Percentiles rank a stretch among this genome's conserved stretches.
Conservation (phyloP, 1,140 invertebrate species). For the Formica selysi region DNA sequence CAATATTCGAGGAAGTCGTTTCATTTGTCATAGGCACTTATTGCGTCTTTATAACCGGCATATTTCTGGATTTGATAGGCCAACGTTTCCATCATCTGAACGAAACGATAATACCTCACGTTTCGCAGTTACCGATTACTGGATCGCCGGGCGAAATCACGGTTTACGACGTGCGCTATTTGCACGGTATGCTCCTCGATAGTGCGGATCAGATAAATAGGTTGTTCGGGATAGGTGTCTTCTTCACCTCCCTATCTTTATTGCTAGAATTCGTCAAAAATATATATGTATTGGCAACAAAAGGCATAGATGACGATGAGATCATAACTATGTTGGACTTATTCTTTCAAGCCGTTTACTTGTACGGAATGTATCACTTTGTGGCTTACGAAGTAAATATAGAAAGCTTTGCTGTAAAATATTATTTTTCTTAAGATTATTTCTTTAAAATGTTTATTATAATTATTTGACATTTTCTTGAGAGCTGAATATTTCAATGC, state of each 20-base stretch:
- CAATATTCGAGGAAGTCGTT: neutral
- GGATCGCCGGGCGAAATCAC: slow-evolving; percentile 11
- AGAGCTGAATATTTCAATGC: neutral
- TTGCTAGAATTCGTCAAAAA: neutral
- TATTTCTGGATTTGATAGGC: slow-evolving; percentile 29
- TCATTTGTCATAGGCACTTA: neutral
- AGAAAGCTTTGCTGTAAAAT: neutral
- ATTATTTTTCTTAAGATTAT: neutral
- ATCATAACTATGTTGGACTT: neutral
- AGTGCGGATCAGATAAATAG: neutral
- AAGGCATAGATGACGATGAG: neutral
- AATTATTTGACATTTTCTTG: neutral
- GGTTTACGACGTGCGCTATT: slow-evolving; percentile 31
- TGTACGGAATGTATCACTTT: slow-evolving; percentile 24
- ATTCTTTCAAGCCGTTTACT: neutral
- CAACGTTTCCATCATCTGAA: slow-evolving; percentile 51
- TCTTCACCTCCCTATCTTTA: neutral
- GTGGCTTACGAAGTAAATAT: slow-evolving; percentile 23
- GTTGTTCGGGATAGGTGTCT: neutral
- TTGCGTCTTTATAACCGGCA: neutral
- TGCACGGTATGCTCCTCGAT: slow-evolving; percentile 36
- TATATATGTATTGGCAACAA: neutral
- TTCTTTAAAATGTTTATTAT: neutral
- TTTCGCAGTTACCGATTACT: neutral
- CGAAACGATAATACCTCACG: slow-evolving; percentile 15